A percentile compares a stretch with the other conserved stretches of the same genome.
These are phyloP conservation scores for Dromaius novaehollandiae DNA, from an alignment of 2,113 vertebrate genomes.

Conservation along the genomic window DNA sequence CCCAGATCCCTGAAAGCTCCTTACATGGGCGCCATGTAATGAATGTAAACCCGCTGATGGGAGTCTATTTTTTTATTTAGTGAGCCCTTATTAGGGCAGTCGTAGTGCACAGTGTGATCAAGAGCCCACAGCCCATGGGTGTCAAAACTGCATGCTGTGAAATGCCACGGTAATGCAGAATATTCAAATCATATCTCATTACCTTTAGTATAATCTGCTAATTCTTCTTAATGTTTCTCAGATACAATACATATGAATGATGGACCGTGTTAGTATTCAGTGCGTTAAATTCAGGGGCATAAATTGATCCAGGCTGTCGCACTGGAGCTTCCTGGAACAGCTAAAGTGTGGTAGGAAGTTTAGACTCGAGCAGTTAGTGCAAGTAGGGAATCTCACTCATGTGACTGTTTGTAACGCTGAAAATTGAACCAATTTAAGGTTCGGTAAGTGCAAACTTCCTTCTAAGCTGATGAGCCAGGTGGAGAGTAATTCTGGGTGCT, in stretches of 20 bases:
- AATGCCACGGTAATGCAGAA: neutral
- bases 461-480: neutral
- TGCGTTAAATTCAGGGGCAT: neutral
- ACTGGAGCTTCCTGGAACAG: neutral
- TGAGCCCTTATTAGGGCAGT: neutral
- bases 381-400: neutral
- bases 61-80: neutral
- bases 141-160: constrained; percentile 5
- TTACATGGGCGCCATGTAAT: neutral
- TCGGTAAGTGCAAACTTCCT: neutral
- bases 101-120: neutral
- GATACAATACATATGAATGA: neutral
- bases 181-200: neutral
- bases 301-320: neutral
- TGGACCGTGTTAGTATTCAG: neutral
- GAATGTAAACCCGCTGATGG: neutral
- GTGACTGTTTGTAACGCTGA: neutral
- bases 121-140: neutral
- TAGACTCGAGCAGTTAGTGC: rapidly evolving
- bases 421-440: neutral
- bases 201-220: neutral
- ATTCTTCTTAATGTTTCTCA: neutral
- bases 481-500: neutral
- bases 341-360: neutral
- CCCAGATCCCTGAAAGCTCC: neutral